Evolutionary conservation across 2,888 invertebrate species (phyloP), one percentile per base, ranked within the genome.

Genomic region (Drosophila siamana): DNA sequence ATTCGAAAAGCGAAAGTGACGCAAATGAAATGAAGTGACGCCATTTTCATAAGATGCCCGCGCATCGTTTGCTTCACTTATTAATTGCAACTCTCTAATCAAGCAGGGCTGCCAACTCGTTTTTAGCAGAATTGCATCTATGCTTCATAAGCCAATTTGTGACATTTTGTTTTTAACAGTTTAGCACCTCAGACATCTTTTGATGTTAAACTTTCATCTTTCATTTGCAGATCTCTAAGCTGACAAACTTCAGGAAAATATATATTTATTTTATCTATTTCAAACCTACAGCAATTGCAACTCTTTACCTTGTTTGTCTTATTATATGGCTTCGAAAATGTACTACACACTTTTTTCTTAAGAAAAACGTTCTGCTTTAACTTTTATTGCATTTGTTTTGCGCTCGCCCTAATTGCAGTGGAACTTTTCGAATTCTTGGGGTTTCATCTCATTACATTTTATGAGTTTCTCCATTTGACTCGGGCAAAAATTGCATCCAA

Each of bases 381-480:
- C 26, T 26, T 26, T 26, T 26, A 26, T 26, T 26, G 4, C 6
- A 7, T 1, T 6, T 4, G 9, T 33, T 16, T n/a, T 9, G 3
- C 9, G 22, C 8, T 24, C 19, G 24, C 15, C 36, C 11, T 19
- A 59, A 36, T 48, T 64, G 33, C 28, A 26, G 13, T 40, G 22
- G 19, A 48, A 33, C 15, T 38, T 30, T 3, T 24, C 16, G 33
- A 36, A 47, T 52, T 73, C 11, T 43, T 68, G 52, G 28, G 83
- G 76, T 59, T 86, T 80, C 80, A 83, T 79, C 83, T 80, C 76
- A 80, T 80, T 79, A 65, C 79, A 72, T 79, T 74, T 66, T 43
- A 61, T 30, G 22, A 30, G 46, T 44, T 56, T 82, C 78, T 82
- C 64, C 28, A n/a, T n/a, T n/a, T n/a, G n/a, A n/a, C n/a, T n/a